phyloP scores from a whole-genome alignment of 1,140 invertebrate species.

The Polypedilum vanderplanki region DNA sequence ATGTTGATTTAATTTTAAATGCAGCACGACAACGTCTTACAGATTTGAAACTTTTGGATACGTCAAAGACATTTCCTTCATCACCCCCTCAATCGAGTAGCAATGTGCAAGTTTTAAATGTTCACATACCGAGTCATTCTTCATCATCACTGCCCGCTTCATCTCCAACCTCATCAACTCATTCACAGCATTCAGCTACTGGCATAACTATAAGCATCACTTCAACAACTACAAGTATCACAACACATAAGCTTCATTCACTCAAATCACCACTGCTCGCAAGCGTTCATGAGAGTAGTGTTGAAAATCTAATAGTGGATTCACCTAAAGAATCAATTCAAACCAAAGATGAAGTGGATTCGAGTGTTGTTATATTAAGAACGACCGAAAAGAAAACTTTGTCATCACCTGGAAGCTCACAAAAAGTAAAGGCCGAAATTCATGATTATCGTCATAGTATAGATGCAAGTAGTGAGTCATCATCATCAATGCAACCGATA shows the following conservation, averaged over 20 bases:
- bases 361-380: not conserved
- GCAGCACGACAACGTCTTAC: not conserved
- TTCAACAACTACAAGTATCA: not conserved
- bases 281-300: slow-evolving; percentile 43
- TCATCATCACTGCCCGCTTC: not conserved
- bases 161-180: slow-evolving; percentile 17
- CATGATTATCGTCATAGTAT: not conserved
- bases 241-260: slow-evolving; percentile 30
- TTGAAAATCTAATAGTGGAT: slow-evolving; percentile 38
- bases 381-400: slow-evolving; percentile 30
- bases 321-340: slow-evolving; percentile 28
- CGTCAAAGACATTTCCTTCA: not conserved
- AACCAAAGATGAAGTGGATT: slow-evolving; percentile 16
- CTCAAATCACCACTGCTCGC: slow-evolving; percentile 40
- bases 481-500: slow-evolving; percentile 32
- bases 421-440: slow-evolving; percentile 9
- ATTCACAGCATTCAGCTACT: slow-evolving; percentile 18
- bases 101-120: too few species aligned
- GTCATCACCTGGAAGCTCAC: not conserved
- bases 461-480: not conserved
- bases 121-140: too few species aligned
- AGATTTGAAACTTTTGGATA: not conserved
- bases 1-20: slow-evolving; percentile 29
- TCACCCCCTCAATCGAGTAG: not conserved
- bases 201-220: not conserved